Evolutionary conservation across 2,797 vertebrate genomes (phyloP).

Genomic region (Tenualosa thibaudeaui): DNA sequence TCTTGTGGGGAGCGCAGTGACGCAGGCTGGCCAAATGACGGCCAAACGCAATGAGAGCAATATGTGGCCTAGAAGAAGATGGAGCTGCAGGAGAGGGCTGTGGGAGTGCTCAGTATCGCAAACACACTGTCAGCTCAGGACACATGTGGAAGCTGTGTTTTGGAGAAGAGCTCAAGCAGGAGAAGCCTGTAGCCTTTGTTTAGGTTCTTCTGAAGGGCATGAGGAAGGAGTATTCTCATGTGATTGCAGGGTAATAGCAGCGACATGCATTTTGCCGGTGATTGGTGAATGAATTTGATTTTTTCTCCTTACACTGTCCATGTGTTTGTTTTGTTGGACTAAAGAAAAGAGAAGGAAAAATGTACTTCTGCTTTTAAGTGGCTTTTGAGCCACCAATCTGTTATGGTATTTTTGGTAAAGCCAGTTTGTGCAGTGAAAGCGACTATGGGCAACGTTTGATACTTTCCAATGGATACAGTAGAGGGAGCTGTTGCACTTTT

Average conservation of each 20-base stretch:
- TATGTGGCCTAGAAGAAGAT: conserved; percentile 34
- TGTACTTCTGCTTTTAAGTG: neutral
- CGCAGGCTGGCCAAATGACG: conserved; percentile 35
- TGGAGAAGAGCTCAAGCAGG: neutral
- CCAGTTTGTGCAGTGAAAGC: neutral
- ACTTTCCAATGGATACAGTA: neutral
- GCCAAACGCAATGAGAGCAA: conserved; percentile 43
- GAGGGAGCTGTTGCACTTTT: neutral
- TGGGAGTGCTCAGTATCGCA: neutral
- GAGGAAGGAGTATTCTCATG: too few species aligned
- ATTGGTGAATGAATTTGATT: too few species aligned
- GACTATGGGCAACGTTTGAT: neutral
- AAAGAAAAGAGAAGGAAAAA: neutral
- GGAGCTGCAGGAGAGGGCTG: neutral
- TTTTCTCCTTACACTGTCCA: too few species aligned
- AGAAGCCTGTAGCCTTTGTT: neutral
- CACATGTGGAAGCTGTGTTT: neutral
- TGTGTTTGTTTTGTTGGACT: neutral
- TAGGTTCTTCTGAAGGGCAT: neutral
- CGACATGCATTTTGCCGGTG: too few species aligned
- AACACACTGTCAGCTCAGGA: neutral
- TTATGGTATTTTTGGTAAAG: neutral
- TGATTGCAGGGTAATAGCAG: too few species aligned
- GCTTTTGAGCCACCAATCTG: neutral
- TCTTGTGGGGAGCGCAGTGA: conserved; percentile 44